Evolutionary conservation across 1,140 invertebrate species (phyloP).

Genomic region (Pollicipes pollicipes): DNA sequence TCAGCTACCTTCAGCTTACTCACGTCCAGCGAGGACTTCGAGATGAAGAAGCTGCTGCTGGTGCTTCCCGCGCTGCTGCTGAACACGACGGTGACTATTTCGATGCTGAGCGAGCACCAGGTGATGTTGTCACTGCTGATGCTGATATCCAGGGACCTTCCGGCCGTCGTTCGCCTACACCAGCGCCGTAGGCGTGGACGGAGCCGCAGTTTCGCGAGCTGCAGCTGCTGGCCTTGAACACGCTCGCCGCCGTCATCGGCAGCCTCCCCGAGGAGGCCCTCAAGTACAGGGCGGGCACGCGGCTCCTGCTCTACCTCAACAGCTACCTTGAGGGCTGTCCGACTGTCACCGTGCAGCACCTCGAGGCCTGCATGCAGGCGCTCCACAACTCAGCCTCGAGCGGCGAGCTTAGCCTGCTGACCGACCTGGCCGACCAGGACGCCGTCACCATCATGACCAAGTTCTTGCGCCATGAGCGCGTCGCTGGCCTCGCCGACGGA

Average conservation of each 20-base stretch:
- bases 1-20: slow-evolving; percentile 1
- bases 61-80: background rate
- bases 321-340: background rate
- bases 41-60: background rate
- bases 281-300: background rate
- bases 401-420: background rate
- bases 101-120: slow-evolving; percentile 3
- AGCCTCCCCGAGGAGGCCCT: background rate
- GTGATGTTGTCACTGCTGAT: slow-evolving; percentile 4
- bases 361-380: background rate
- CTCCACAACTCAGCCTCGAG: background rate
- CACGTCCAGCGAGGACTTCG: background rate
- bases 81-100: background rate
- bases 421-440: slow-evolving; percentile 1
- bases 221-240: background rate
- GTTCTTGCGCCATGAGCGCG: background rate
- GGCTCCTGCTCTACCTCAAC: background rate
- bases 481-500: background rate
- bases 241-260: background rate
- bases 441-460: background rate
- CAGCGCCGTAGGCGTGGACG: background rate
- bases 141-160: background rate
- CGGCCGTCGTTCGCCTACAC: background rate
- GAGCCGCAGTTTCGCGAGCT: background rate
- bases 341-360: background rate